Evolutionary conservation across 2,113 vertebrate species (phyloP).

Genomic region (Petrocephalus zakoni): DNA sequence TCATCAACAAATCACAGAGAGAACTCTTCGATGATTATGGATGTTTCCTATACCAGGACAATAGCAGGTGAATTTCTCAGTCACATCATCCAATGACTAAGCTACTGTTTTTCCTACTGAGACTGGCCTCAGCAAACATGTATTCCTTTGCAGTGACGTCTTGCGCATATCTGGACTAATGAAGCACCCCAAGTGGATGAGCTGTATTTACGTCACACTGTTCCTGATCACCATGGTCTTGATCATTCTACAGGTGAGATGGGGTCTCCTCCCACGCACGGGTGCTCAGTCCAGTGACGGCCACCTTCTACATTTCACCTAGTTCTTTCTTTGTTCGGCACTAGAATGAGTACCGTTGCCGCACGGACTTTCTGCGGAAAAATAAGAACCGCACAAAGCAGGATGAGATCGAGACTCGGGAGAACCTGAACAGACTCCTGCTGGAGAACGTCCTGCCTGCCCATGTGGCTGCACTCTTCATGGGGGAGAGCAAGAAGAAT

Average conservation of each 20-base stretch:
- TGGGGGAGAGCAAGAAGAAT: constrained; percentile 85
- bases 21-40: constrained; percentile 40
- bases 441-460: constrained; percentile 94
- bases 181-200: constrained; percentile 67
- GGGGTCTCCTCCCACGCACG: background rate
- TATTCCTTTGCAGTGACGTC: background rate
- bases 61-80: constrained; percentile 49
- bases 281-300: background rate
- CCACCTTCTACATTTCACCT: background rate
- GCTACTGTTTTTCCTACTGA: background rate
- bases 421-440: constrained; percentile 91
- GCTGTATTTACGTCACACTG: constrained; percentile 78
- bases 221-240: constrained; percentile 81
- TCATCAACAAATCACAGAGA: constrained; percentile 61
- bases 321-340: background rate
- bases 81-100: background rate
- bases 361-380: constrained; percentile 86
- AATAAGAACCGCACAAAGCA: constrained; percentile 91
- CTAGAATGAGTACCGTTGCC: constrained; percentile 86
- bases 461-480: constrained; percentile 86
- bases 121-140: background rate
- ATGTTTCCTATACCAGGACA: constrained; percentile 7
- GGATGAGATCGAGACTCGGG: constrained; percentile 92
- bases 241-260: constrained; percentile 79
- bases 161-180: constrained; percentile 49